Conservation (phyloP, 2,888 invertebrate genomes). For the Orthosia gracilis region DNA sequence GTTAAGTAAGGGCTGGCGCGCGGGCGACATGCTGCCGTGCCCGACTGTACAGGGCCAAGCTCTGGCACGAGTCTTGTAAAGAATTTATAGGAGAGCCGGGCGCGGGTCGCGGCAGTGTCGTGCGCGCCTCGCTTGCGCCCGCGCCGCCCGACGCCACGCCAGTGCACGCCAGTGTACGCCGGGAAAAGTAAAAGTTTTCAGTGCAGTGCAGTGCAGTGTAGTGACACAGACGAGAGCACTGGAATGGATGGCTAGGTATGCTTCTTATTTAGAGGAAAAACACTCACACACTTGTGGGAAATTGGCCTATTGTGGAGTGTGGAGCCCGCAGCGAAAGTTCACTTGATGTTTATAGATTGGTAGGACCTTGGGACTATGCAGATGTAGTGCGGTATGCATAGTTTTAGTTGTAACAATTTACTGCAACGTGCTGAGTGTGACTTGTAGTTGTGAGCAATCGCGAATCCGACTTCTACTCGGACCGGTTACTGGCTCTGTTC, state of each 20-base stretch:
- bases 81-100: conserved; percentile 88
- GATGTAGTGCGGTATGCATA: conserved; percentile 47
- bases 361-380: conserved; percentile 67
- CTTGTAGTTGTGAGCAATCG: conserved; percentile 29
- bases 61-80: conserved; percentile 88
- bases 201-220: conserved; percentile 80
- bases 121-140: conserved; percentile 70
- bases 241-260: conserved; percentile 87
- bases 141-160: conserved; percentile 64
- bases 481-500: conserved; percentile 51
- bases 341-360: conserved; percentile 60
- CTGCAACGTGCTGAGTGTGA: conserved; percentile 35
- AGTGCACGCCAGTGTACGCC: conserved; percentile 61
- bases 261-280: conserved; percentile 65
- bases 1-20: conserved; percentile 73
- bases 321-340: conserved; percentile 64
- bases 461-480: conserved; percentile 14
- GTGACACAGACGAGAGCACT: conserved; percentile 73
- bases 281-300: conserved; percentile 69
- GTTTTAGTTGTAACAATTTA: conserved; percentile 53
- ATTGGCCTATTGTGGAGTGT: conserved; percentile 65
- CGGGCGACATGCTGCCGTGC: conserved; percentile 67
- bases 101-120: conserved; percentile 80
- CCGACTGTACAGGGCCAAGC: conserved; percentile 87
- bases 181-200: conserved; percentile 80